Conservation (phyloP, 2,797 vertebrate species). For the Coendou prehensilis region DNA sequence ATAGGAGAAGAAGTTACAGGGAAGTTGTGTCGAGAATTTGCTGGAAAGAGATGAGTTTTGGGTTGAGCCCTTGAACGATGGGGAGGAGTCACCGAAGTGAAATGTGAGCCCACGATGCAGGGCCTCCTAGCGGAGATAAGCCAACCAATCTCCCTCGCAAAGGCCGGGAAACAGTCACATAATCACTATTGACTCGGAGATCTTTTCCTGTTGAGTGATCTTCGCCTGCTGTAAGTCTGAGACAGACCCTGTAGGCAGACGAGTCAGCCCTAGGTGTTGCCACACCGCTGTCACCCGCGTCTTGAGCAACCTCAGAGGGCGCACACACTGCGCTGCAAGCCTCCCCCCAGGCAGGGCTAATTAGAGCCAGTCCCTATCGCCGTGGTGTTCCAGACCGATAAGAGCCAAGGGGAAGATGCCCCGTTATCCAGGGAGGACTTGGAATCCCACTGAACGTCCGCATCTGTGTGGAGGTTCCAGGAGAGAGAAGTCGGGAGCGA, state of each 20-base stretch:
- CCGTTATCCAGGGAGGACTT: not conserved
- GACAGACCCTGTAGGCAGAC: not conserved
- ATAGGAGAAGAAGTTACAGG: not conserved
- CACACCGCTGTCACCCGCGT: not conserved
- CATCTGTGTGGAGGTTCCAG: not conserved
- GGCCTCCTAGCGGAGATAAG: not conserved
- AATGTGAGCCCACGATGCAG: not conserved
- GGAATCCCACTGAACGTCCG: not conserved
- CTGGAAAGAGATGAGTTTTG: not conserved
- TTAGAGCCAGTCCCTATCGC: not conserved
- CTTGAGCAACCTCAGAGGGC: not conserved
- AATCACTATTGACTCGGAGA: not conserved
- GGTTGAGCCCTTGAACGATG: not conserved
- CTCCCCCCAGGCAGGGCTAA: not conserved
- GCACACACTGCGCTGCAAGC: not conserved
- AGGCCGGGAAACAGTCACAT: not conserved
- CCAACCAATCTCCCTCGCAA: not conserved
- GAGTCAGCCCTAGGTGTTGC: not conserved
- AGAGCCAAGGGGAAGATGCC: not conserved
- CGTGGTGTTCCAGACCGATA: not conserved
- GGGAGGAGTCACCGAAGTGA: not conserved
- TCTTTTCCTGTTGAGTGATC: not conserved
- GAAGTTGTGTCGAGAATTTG: not conserved
- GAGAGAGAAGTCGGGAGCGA: fast-evolving
- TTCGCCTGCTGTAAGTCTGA: not conserved